These are phyloP conservation scores for Liodrosophila aerea DNA, from an alignment of 2,888 invertebrate genomes.

Conservation along the genomic window DNA sequence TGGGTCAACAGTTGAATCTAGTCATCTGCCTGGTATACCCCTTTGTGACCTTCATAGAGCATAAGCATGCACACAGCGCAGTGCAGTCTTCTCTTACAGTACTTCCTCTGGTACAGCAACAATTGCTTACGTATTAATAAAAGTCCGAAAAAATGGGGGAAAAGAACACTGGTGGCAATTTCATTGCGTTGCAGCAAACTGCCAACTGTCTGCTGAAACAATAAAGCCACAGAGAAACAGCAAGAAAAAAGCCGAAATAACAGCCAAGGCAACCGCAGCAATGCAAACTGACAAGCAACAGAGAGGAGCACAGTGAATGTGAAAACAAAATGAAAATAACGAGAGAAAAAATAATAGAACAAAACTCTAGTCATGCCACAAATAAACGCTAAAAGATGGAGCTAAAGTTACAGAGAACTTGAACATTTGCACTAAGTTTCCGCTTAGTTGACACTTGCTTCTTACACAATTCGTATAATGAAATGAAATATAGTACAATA, in stretches of 20 bases:
- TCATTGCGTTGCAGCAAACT: conserved; percentile 19
- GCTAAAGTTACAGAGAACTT: neutral
- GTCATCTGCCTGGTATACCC: no score
- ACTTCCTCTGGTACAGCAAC: neutral
- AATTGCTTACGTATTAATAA: conserved; percentile 22
- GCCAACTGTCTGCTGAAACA: conserved; percentile 17
- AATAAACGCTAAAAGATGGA: neutral
- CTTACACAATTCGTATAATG: no score
- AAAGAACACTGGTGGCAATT: conserved; percentile 34
- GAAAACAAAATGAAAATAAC: conserved; percentile 8
- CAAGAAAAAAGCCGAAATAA: conserved; percentile 14
- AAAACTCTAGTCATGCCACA: conserved; percentile 5
- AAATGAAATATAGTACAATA: no score
- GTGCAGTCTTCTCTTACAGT: neutral
- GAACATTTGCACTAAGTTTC: no score
- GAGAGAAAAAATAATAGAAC: neutral
- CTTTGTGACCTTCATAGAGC: no score
- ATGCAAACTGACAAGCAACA: conserved; percentile 19
- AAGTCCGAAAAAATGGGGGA: conserved; percentile 4
- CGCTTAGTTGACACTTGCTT: no score
- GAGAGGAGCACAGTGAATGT: conserved; percentile 4
- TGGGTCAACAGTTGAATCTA: no score
- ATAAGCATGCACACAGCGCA: no score
- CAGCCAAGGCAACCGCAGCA: conserved; percentile 17
- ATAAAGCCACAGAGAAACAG: conserved; percentile 18